phyloP scores from a whole-genome alignment of 2,888 invertebrate genomes.

The Apodemia duryi region DNA sequence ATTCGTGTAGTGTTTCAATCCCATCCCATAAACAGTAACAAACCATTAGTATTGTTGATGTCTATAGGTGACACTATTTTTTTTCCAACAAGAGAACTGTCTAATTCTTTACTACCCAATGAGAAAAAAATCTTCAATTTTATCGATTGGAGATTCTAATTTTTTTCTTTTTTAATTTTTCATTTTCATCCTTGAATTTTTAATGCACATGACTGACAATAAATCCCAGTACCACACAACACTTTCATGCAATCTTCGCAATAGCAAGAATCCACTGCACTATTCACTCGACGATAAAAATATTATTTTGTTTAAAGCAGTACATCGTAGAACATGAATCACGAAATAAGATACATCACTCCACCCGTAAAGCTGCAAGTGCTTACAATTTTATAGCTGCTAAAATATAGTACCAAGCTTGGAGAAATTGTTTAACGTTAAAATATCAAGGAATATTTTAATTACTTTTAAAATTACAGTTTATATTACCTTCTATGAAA shows the following conservation, averaged over 20 bases:
- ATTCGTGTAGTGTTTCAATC: too few species aligned
- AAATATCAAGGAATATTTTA: slow-evolving; percentile 7
- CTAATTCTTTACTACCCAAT: too few species aligned
- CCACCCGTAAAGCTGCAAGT: slow-evolving; percentile 10
- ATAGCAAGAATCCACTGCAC: neutral
- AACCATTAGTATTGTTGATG: too few species aligned
- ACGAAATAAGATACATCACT: slow-evolving; percentile 14
- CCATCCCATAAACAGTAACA: too few species aligned
- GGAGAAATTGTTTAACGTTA: slow-evolving; percentile 28
- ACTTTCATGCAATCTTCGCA: neutral
- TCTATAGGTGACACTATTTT: too few species aligned
- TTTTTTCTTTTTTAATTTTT: too few species aligned
- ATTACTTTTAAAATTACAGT: too few species aligned
- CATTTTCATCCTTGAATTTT: too few species aligned
- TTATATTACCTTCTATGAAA: too few species aligned
- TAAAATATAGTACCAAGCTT: slow-evolving; percentile 26
- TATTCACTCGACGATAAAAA: slow-evolving; percentile 11
- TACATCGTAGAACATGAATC: slow-evolving; percentile 10
- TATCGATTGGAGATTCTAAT: too few species aligned
- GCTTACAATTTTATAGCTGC: slow-evolving; percentile 27
- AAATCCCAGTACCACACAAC: neutral
- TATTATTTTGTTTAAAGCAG: slow-evolving; percentile 15
- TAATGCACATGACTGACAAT: neutral
- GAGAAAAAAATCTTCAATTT: too few species aligned
- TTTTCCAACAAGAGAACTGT: too few species aligned